Evolutionary conservation across 2,888 invertebrate genomes (phyloP), one percentile per base, ranked within the genome.

Genomic region (Beris morrisii): DNA sequence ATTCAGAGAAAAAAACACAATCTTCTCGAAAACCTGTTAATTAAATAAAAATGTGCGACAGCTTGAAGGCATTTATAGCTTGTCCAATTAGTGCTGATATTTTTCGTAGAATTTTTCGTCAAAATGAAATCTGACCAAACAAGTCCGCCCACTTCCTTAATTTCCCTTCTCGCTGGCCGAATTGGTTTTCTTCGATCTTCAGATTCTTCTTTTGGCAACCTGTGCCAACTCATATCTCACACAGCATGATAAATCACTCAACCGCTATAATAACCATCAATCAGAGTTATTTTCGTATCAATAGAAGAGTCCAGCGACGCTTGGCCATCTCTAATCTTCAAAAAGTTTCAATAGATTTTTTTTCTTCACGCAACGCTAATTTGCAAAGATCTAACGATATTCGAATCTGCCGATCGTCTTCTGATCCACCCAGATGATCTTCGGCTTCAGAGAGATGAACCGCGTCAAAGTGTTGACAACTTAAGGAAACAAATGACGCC

Each of bases 381-480:
- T 56, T 15, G 56, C 13, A 32, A 9, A 13, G 44, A 43, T 43
- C 56, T 38, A 38, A 13, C 31, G 32, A 38, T 43, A 5, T 38
- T 38, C 5, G 9, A 43, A 56, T 43, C 43, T 38, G n/a, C 38
- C 56, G 38, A n/a, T 9, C 15, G 3, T 31, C 32, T 38, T 56
- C 43, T 56, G 56, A 56, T 22, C 43, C 56, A 4, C 56, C 4
- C 2, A 43, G 4, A 13, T 7, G 56, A 6, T 32, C 15, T 22
- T 22, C 22, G 31, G 13, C 32, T 38, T 38, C 38, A 5, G 38
- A 38, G 9, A 38, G 38, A 38, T 38, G 7, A 38, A 13, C 15
- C 22, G 56, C 56, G 56, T 56, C 43, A 56, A 56, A 56, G 56
- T 56, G 56, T 56, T 56, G 56, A 56, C 56, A 56, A 56, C 32